Evolutionary conservation across 2,113 vertebrate genomes (phyloP), one percentile per base, ranked within the genome.

Genomic region (Ranitomeya imitator): DNA sequence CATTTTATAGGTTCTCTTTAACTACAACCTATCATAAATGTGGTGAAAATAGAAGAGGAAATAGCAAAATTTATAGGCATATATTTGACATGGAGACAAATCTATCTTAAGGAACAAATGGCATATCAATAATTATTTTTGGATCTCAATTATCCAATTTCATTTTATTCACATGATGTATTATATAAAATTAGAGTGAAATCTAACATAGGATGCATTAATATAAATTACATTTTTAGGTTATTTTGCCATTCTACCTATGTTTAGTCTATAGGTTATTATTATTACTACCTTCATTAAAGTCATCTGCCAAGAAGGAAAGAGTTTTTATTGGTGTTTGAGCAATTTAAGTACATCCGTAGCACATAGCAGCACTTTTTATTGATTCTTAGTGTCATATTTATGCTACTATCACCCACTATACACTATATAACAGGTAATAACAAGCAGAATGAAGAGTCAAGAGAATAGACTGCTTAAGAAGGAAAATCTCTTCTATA

Each of bases 311-410:
- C 9, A n/a, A 65, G 31, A 2, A 52, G 45, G 14, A 51, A n/a
- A 8, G 51, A 18, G 19, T 52, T 73, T 76, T 37, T 13, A 61
- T 61, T 18, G 55, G n/a, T 85, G 15, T 76, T 61, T 23, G 14
- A 55, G 83, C 45, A 76, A 60, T 26, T 65, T 55, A 54, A 65
- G 65, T 26, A 59, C n/a, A 86, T 67, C 14, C 26, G 63, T 73
- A 79, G 14, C 45, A 52, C 6, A 54, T 51, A 79, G 54, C 23
- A 86, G 31, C 45, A 61, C 15, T 54, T 59, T 83, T 60, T 26
- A 55, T 55, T 67, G 81, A 84, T 83, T 10, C 45, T 69, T 69
- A 84, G 13, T 65, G 71, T 54, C 63, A 54, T 85, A 51, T 63
- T 78, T 77, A 78, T 63, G 12, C 11, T 45, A 19, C n/a, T 23